These are phyloP conservation scores for Eulemur macaco DNA, from an alignment of 2,113 vertebrate species.

Conservation along the genomic window DNA sequence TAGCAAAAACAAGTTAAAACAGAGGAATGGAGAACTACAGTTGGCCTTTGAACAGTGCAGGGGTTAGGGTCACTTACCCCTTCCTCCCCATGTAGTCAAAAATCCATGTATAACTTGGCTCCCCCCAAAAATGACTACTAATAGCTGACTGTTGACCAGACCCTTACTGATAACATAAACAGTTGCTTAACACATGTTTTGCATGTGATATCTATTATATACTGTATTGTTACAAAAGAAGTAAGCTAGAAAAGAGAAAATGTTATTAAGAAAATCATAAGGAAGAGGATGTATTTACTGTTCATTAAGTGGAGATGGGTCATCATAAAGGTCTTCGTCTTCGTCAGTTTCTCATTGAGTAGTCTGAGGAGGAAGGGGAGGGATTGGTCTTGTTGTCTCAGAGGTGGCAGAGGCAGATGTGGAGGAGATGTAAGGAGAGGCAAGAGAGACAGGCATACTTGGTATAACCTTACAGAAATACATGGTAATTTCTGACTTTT, in stretches of 20 bases:
- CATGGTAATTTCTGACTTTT: neutral
- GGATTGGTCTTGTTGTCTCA: neutral
- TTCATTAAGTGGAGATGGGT: neutral
- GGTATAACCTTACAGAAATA: neutral
- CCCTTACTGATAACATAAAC: neutral
- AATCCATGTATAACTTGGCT: neutral
- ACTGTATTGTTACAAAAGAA: neutral
- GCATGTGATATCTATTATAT: neutral
- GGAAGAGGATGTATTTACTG: neutral
- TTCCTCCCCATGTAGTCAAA: neutral
- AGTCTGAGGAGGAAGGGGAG: neutral
- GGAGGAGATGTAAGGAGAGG: neutral
- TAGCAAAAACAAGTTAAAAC: constrained; percentile 14
- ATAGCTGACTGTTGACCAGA: neutral
- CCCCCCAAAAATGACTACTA: neutral
- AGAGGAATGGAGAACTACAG: neutral
- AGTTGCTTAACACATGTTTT: neutral
- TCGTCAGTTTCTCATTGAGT: neutral
- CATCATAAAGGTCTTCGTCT: neutral
- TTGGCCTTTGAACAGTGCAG: neutral
- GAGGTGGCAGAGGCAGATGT: neutral
- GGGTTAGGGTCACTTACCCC: neutral
- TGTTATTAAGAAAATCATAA: neutral
- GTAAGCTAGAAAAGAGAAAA: neutral
- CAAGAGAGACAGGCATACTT: neutral